Conservation (phyloP, 2,113 vertebrate genomes). For the Haemorhous mexicanus region DNA sequence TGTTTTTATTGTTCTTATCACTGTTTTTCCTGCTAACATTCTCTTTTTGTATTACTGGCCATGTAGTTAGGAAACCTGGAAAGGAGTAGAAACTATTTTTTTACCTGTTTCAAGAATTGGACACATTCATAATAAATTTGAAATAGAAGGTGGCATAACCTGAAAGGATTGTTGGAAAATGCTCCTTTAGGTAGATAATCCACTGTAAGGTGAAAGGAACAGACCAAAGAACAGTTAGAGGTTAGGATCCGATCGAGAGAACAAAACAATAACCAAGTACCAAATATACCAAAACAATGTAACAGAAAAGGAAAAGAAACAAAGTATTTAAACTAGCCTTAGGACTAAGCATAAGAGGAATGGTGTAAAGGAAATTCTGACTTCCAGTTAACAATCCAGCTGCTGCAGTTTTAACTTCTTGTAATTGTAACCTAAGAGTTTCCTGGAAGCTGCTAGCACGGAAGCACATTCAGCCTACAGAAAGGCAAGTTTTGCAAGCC, state of each 20-base stretch:
- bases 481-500: slow-evolving; percentile 5
- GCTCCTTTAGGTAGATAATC: background rate
- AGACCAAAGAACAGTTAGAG: background rate
- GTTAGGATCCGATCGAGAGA: background rate
- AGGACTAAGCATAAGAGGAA: background rate
- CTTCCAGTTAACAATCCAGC: slow-evolving; percentile 60
- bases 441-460: slow-evolving; percentile 55
- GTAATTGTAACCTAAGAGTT: slow-evolving; percentile 59
- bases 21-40: background rate
- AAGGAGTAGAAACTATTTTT: background rate
- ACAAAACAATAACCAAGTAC: background rate
- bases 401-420: slow-evolving; percentile 57
- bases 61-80: background rate
- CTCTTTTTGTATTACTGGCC: background rate
- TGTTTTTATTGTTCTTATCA: background rate
- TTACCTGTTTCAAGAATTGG: background rate
- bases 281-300: background rate
- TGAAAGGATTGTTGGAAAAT: background rate
- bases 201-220: background rate
- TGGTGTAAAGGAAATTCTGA: slow-evolving; percentile 55
- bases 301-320: background rate
- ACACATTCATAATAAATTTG: background rate
- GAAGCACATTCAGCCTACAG: slow-evolving; percentile 35
- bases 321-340: background rate
- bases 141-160: background rate